These are phyloP conservation scores for Teleogryllus oceanicus DNA, from an alignment of 2,888 invertebrate species.

Conservation along the genomic window DNA sequence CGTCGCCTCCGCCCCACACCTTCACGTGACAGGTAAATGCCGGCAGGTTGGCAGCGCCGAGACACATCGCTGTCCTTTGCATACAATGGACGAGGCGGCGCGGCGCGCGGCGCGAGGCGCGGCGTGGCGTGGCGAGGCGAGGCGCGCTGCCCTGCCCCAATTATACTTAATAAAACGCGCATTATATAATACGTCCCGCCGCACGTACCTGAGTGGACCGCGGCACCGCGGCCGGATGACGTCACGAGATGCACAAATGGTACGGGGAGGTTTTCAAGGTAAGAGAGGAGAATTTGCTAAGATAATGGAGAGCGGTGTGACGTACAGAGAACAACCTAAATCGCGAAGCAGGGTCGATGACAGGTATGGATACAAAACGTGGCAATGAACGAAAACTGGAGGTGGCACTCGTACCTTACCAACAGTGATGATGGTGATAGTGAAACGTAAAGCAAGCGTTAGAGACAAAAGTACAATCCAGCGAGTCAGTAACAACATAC, in stretches of 20 bases:
- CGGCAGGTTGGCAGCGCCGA: not conserved
- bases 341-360: no score
- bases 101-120: not conserved
- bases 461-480: no score
- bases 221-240: not conserved
- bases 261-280: not conserved
- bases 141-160: not conserved
- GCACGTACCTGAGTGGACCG: not conserved
- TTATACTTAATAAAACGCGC: slow-evolving; percentile 5
- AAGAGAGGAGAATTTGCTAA: not conserved
- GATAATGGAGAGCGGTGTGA: not conserved
- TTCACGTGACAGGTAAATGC: not conserved
- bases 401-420: no score
- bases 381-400: no score
- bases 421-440: no score
- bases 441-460: no score
- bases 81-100: not conserved
- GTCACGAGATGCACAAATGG: not conserved
- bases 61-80: slow-evolving; percentile 3
- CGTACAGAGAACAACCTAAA: not conserved
- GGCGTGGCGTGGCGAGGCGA: not conserved
- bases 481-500: no score
- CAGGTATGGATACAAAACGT: no score
- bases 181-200: slow-evolving; percentile 18
- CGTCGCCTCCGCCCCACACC: not conserved